phyloP scores from a whole-genome alignment of 1,140 invertebrate genomes.

The Megalonaias nervosa region DNA sequence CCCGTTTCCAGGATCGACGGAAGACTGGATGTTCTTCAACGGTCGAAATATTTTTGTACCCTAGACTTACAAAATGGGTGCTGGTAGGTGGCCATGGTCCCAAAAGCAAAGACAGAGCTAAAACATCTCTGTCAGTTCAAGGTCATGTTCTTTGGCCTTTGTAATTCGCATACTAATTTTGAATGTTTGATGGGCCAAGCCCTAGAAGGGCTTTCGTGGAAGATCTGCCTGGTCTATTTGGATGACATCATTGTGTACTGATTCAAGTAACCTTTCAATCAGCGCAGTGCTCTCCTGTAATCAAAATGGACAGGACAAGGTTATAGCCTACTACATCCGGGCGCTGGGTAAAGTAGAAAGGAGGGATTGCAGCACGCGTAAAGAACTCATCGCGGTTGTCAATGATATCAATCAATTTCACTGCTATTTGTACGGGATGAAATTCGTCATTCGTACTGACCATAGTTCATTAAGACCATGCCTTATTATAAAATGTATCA shows the following conservation, averaged over 20 bases:
- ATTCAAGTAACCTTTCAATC: neutral
- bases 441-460: slow-evolving; percentile 12
- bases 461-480: neutral
- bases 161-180: slow-evolving; percentile 45
- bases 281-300: neutral
- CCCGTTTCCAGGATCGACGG: slow-evolving; percentile 23
- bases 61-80: slow-evolving; percentile 24
- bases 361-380: neutral
- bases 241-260: slow-evolving; percentile 35
- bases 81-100: slow-evolving; percentile 15
- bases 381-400: neutral
- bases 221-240: slow-evolving; percentile 28
- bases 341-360: slow-evolving; percentile 3
- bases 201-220: too few species aligned
- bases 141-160: slow-evolving; percentile 36
- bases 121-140: slow-evolving; percentile 30
- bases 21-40: slow-evolving; percentile 10
- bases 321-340: slow-evolving; percentile 8
- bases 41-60: slow-evolving; percentile 7
- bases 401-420: neutral
- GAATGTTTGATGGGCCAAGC: slow-evolving; percentile 42
- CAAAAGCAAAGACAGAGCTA: slow-evolving; percentile 1
- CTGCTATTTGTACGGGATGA: slow-evolving; percentile 1
- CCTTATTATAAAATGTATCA: too few species aligned
- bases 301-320: neutral